Evolutionary conservation across 2,797 vertebrate species (phyloP), one percentile per base, ranked within the genome.

Genomic region (Danionella dracula): DNA sequence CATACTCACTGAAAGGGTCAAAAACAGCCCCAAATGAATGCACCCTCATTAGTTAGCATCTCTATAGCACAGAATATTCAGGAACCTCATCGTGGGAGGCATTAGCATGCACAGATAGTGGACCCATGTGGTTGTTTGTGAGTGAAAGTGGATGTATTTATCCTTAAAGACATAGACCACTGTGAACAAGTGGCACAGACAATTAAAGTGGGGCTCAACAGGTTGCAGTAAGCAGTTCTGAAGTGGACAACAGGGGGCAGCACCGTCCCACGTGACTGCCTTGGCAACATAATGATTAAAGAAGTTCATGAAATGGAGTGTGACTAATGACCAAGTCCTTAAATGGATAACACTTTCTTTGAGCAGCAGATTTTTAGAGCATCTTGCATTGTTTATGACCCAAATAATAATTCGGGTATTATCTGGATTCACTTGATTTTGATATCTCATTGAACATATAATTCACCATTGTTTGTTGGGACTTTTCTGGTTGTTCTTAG

Each of bases 241-340:
- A 64, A 76, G 66, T 69, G 65, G 29, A 29, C 63, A 67, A 29
- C 31, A 58, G 46, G 54, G 65, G 32, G 21, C 21, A 35, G 15
- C 5, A 13, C 37, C 48, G 49, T 61, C 31, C 41, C 41, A 40
- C 69, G 34, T 59, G 67, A 62, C 29, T 76, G 42, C 70, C 58
- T 72, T 73, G 58, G 63, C 67, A 76, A 72, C 74, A 23, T 58
- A 53, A 51, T 34, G 51, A 67, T 54, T 44, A 60, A 40, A 40
- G 63, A 23, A 41, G 23, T 23, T 9, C 5, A 31, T 9, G 1
- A 5, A 31, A 5, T 31, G 29, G 29, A n/a, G n/a, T n/a, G n/a
- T n/a, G n/a, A n/a, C n/a, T n/a, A n/a, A n/a, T n/a, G n/a, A n/a
- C n/a, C n/a, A n/a, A n/a, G n/a, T n/a, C n/a, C n/a, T n/a, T n/a